These are phyloP conservation scores for Notarius quadriscutis DNA, from an alignment of 2,113 vertebrate genomes.

Conservation along the genomic window DNA sequence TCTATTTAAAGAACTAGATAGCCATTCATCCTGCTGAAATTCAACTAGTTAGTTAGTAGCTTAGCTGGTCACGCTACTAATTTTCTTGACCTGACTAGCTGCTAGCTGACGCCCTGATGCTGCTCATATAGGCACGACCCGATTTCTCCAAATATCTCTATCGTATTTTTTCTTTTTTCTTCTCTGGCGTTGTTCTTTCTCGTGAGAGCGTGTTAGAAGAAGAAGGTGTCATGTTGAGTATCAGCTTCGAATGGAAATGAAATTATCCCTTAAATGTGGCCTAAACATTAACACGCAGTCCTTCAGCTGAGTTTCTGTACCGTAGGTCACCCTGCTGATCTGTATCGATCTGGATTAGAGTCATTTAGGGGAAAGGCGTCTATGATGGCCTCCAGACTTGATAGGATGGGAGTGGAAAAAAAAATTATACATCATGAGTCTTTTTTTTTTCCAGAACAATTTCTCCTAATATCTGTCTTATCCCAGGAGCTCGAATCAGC, in stretches of 20 bases:
- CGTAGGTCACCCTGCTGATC: constrained; percentile 48
- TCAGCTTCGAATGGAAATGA: constrained; percentile 34
- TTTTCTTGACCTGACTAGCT: not conserved
- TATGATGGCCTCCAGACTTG: constrained; percentile 45
- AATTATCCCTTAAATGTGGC: constrained; percentile 47
- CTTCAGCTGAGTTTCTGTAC: constrained; percentile 29
- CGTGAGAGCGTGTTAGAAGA: not conserved
- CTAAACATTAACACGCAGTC: constrained; percentile 39
- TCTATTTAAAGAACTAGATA: not conserved
- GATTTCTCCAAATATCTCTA: not conserved
- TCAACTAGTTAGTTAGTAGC: not conserved
- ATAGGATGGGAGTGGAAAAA: not conserved
- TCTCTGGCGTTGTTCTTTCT: not conserved
- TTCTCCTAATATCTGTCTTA: not conserved
- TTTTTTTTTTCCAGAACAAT: not conserved
- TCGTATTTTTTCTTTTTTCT: not conserved
- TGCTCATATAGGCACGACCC: not conserved
- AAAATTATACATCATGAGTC: not conserved
- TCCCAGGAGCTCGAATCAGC: constrained; percentile 3
- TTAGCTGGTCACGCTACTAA: not conserved
- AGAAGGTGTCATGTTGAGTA: not conserved
- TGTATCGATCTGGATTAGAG: constrained; percentile 41
- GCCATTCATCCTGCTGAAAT: not conserved
- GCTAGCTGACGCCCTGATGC: not conserved
- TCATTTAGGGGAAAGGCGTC: constrained; percentile 52